phyloP scores from a whole-genome alignment of 2,797 vertebrate genomes.

The Pangasius krempfi region DNA sequence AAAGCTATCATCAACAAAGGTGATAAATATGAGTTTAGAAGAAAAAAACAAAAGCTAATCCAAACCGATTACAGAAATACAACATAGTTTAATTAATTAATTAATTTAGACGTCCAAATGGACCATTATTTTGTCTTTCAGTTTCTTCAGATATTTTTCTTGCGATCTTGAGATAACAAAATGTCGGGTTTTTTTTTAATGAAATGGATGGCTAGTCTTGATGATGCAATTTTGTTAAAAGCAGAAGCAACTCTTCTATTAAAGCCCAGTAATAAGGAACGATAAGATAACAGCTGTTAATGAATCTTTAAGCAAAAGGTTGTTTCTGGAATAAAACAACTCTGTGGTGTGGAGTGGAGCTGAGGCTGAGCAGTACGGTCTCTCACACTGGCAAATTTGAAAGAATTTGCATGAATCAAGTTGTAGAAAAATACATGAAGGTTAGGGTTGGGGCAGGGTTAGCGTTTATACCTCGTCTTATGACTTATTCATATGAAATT shows the following conservation, averaged over 20 bases:
- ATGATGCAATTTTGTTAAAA: not conserved
- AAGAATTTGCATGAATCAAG: not conserved
- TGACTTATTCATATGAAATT: conserved; percentile 1
- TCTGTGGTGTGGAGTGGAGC: not conserved
- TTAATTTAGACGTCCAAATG: not conserved
- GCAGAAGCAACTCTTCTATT: not conserved
- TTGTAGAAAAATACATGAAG: not conserved
- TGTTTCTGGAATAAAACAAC: not conserved
- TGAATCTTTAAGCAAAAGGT: not conserved
- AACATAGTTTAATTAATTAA: not conserved
- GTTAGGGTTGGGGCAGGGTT: not conserved
- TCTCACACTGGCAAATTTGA: not conserved
- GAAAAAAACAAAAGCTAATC: not conserved
- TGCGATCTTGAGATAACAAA: not conserved
- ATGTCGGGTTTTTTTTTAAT: not conserved
- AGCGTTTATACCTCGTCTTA: not conserved
- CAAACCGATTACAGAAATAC: not conserved
- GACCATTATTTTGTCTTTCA: not conserved
- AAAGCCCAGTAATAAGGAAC: not conserved
- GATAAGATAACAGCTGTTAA: not conserved
- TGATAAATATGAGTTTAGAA: not conserved
- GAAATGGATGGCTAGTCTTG: not conserved
- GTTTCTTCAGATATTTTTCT: not conserved
- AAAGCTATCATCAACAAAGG: not conserved
- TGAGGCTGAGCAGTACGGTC: not conserved